Conservation (phyloP, 2,888 invertebrate species). For the Stenodera caucasica region DNA sequence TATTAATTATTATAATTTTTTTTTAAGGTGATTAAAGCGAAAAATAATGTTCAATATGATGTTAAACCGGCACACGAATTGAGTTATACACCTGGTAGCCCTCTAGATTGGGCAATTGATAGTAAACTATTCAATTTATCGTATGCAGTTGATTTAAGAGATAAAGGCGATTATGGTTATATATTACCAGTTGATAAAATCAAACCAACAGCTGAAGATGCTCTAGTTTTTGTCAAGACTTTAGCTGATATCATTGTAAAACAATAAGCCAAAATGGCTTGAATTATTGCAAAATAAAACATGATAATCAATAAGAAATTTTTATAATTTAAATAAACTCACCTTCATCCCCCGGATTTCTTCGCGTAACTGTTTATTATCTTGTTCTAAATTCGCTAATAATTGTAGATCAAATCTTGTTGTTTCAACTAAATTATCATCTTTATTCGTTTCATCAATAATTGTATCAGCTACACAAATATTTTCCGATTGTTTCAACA, state of each 20-base stretch:
- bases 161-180: conserved; percentile 85
- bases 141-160: conserved; percentile 87
- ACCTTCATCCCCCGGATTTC: conserved; percentile 52
- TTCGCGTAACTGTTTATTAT: conserved; percentile 50
- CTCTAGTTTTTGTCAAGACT: conserved; percentile 68
- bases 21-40: conserved; percentile 64
- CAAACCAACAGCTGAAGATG: conserved; percentile 72
- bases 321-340: no score
- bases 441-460: background rate
- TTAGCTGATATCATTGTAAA: conserved; percentile 54
- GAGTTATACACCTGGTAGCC: no score
- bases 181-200: conserved; percentile 78
- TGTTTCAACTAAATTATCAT: background rate
- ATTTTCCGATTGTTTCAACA: background rate
- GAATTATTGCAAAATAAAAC: no score
- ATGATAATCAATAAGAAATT: no score
- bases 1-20: background rate
- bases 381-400: conserved; percentile 50
- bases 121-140: conserved; percentile 79
- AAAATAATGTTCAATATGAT: conserved; percentile 65
- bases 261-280: no score
- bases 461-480: background rate
- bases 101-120: conserved; percentile 88
- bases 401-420: conserved; percentile 33
- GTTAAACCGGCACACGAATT: conserved; percentile 81